Percentiles rank a stretch among this genome's conserved stretches.
Evolutionary conservation across 2,888 invertebrate genomes (phyloP).

Genomic region (Hypercompe scribonia): DNA sequence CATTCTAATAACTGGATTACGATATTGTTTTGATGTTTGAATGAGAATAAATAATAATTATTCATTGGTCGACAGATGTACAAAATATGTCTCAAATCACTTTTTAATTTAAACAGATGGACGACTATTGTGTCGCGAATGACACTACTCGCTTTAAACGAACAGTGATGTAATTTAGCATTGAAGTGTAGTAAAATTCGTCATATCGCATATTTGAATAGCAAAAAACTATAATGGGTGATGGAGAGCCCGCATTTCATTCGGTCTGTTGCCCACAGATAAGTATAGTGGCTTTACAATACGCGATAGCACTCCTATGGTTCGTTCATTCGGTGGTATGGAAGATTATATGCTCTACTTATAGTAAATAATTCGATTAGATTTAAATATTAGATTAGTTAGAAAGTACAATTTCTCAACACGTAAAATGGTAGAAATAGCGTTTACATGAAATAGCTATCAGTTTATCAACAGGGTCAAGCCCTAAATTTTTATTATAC

Average conservation of each 20-base stretch:
- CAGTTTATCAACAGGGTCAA: no score
- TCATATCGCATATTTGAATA: slow-evolving; percentile 49
- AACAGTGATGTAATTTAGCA: slow-evolving; percentile 38
- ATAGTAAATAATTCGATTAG: not conserved
- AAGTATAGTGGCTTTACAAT: slow-evolving; percentile 59
- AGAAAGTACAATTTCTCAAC: not conserved
- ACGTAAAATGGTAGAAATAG: no score
- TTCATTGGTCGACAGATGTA: not conserved
- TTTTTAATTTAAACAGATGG: not conserved
- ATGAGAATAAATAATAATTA: not conserved
- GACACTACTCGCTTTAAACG: slow-evolving; percentile 24
- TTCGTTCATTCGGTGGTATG: slow-evolving; percentile 32
- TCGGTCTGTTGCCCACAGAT: slow-evolving; percentile 63
- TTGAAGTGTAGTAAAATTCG: slow-evolving; percentile 43
- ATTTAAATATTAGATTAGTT: not conserved
- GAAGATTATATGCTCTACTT: slow-evolving; percentile 50
- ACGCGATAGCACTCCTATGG: slow-evolving; percentile 46
- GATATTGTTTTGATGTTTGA: not conserved
- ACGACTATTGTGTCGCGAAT: not conserved
- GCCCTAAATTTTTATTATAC: not conserved
- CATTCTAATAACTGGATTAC: not conserved
- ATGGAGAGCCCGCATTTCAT: slow-evolving; percentile 67
- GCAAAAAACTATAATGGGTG: slow-evolving; percentile 48
- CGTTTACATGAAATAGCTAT: no score
- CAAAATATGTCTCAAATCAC: not conserved